phyloP scores from a whole-genome alignment of 1,140 invertebrate species.

The Conus ventricosus region DNA sequence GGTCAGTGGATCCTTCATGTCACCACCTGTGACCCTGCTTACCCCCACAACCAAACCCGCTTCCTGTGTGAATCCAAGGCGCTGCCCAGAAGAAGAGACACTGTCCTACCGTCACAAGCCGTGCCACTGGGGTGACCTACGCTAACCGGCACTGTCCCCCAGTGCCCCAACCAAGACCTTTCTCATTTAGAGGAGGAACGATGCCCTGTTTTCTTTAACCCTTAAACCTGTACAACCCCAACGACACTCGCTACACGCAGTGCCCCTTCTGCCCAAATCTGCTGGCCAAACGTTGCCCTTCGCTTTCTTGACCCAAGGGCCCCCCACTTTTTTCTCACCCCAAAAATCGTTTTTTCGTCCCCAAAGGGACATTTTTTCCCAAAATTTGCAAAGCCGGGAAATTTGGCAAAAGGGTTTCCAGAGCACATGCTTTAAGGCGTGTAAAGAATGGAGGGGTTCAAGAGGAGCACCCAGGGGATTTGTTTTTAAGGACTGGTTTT shows the following conservation, averaged over 20 bases:
- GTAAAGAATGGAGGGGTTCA: no score
- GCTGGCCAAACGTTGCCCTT: no score
- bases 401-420: no score
- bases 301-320: no score
- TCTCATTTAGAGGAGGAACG: background rate
- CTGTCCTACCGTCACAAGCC: background rate
- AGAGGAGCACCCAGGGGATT: no score
- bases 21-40: background rate
- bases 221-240: background rate
- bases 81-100: background rate
- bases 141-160: conserved; percentile 5
- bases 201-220: background rate
- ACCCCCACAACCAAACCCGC: background rate
- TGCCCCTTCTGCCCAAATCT: background rate
- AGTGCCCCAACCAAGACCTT: background rate
- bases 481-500: no score
- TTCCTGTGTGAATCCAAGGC: no score
- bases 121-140: background rate
- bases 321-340: no score
- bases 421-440: no score
- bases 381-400: no score
- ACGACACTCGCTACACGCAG: background rate
- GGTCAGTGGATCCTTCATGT: background rate
- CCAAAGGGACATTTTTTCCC: no score
- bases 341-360: no score